Percentiles rank a stretch among this genome's conserved stretches.
Conservation (phyloP, 2,888 invertebrate species). For the Euzetes globulus region DNA sequence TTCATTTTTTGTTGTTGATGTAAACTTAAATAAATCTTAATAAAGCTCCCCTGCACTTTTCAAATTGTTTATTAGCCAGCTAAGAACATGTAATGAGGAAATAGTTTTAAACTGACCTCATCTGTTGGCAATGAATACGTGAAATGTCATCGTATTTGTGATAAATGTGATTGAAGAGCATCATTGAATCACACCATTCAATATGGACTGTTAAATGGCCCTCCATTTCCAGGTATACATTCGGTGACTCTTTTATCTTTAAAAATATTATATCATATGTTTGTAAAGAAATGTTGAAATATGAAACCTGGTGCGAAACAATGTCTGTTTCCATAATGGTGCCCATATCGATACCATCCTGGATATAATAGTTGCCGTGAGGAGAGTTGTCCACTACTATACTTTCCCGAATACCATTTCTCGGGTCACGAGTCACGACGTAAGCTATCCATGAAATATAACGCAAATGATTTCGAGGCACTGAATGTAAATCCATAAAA, state of each 20-base stretch:
- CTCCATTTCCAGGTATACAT: constrained; percentile 63
- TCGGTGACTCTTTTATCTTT: constrained; percentile 55
- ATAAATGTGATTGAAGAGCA: constrained; percentile 71
- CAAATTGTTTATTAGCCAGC: constrained; percentile 20
- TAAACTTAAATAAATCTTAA: too few relatives aligned
- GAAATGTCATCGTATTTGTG: constrained; percentile 74
- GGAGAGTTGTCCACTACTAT: constrained; percentile 64
- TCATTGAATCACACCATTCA: constrained; percentile 72
- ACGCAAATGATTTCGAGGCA: constrained; percentile 66
- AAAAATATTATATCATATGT: too few relatives aligned
- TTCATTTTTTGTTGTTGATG: too few relatives aligned
- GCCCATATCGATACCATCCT: constrained; percentile 64
- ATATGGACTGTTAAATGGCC: constrained; percentile 66
- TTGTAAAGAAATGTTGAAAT: neutral
- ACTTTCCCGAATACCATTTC: constrained; percentile 54
- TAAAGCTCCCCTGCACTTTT: too few relatives aligned
- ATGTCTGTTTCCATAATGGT: constrained; percentile 72
- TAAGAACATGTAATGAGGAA: too few relatives aligned
- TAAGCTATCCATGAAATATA: constrained; percentile 45
- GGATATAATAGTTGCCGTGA: constrained; percentile 70
- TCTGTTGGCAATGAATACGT: constrained; percentile 70
- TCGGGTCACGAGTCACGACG: constrained; percentile 40
- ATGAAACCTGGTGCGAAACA: constrained; percentile 60
- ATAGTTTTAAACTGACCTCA: constrained; percentile 62
- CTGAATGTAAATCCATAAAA: constrained; percentile 67